These are phyloP conservation scores for Cryptus armator DNA, from an alignment of 2,888 invertebrate species.

Conservation along the genomic window DNA sequence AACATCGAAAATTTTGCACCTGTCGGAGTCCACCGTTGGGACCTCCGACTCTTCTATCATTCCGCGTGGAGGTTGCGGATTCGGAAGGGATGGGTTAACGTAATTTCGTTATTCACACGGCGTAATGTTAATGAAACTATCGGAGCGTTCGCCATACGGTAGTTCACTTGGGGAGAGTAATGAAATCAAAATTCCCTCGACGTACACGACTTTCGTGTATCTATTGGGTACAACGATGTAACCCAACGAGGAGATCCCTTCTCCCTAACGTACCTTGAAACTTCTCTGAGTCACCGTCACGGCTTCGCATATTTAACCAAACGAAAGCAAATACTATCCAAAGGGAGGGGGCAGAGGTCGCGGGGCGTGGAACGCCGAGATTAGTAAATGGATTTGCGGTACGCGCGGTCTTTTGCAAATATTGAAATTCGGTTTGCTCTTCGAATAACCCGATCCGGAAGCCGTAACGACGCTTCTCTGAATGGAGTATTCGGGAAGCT, in stretches of 20 bases:
- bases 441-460: neutral
- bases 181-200: constrained; percentile 10
- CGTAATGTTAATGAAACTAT: constrained; percentile 4
- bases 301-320: neutral
- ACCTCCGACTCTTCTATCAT: neutral
- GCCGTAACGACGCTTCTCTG: neutral
- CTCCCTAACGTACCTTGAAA: neutral
- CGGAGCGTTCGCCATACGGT: neutral
- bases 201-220: neutral
- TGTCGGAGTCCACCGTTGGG: constrained; percentile 7
- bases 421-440: constrained; percentile 1
- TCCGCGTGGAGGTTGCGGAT: neutral
- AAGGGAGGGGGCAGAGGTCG: neutral
- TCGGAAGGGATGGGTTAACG: neutral
- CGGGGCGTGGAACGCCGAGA: neutral
- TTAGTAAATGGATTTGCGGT: constrained; percentile 31
- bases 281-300: neutral
- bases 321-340: constrained; percentile 17
- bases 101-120: neutral
- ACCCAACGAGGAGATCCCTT: neutral
- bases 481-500: neutral
- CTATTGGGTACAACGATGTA: neutral
- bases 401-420: neutral
- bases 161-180: constrained; percentile 15
- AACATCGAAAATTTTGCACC: neutral